Evolutionary conservation across 2,888 invertebrate species (phyloP).

Genomic region (Philhelius pedissequus): DNA sequence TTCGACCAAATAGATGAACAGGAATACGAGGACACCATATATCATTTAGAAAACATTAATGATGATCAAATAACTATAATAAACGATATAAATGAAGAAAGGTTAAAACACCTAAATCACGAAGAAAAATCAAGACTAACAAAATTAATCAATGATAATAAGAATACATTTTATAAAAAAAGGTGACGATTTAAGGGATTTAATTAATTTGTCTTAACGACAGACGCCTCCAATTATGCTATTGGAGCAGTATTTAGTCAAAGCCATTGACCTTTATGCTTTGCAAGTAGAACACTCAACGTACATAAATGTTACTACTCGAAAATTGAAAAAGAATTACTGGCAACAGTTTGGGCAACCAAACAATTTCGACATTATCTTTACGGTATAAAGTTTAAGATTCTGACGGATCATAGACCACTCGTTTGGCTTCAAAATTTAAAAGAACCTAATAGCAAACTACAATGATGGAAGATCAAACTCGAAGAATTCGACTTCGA

Average conservation of each 20-base stretch:
- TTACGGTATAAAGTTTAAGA: not conserved
- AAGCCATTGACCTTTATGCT: conserved; percentile 45
- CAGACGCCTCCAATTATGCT: conserved; percentile 62
- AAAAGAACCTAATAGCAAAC: not conserved
- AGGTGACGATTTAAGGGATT: no score
- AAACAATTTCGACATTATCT: not conserved
- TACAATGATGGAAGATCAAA: conserved; percentile 26
- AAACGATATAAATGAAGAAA: no score
- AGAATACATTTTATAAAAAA: conserved; percentile 46
- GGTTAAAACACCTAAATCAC: no score
- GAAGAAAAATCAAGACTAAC: not conserved
- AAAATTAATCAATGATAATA: not conserved
- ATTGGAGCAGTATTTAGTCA: conserved; percentile 63
- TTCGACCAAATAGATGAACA: no score
- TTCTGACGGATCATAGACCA: not conserved
- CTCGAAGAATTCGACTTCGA: conserved; percentile 40
- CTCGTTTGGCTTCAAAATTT: not conserved
- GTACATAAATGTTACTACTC: conserved; percentile 45
- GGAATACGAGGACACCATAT: no score
- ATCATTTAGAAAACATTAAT: no score
- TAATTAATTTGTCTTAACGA: conserved; percentile 50
- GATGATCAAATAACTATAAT: no score
- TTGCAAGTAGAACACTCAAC: conserved; percentile 60
- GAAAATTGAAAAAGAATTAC: conserved; percentile 51
- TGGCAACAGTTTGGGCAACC: conserved; percentile 46